phyloP scores from a whole-genome alignment of 2,113 vertebrate genomes.

The Gadus macrocephalus region DNA sequence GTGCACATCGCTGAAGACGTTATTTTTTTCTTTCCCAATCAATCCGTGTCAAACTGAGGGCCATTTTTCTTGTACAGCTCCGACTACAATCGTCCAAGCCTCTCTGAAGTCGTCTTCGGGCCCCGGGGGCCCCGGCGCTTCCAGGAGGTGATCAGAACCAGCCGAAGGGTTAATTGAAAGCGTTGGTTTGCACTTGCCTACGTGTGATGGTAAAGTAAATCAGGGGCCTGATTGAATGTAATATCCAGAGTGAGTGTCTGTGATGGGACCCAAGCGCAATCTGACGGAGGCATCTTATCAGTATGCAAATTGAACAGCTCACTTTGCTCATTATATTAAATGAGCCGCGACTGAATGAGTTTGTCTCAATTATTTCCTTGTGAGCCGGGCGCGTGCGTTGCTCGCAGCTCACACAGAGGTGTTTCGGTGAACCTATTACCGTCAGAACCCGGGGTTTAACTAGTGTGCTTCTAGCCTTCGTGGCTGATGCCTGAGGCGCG shows the following conservation, averaged over 20 bases:
- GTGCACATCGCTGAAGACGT: constrained; percentile 5
- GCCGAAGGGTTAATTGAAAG: constrained; percentile 67
- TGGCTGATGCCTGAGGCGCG: constrained; percentile 28
- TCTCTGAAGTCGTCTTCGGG: too few species aligned
- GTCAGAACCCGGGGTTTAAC: constrained; percentile 22
- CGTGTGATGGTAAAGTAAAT: constrained; percentile 72
- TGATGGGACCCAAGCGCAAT: constrained; percentile 35
- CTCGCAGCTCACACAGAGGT: constrained; percentile 39
- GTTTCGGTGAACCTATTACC: constrained; percentile 42
- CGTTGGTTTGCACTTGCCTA: constrained; percentile 62
- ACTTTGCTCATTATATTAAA: constrained; percentile 66
- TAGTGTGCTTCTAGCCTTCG: constrained; percentile 3
- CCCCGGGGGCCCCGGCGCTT: constrained; percentile 9
- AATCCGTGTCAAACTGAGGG: too few species aligned
- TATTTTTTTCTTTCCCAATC: too few species aligned
- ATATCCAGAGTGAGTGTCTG: constrained; percentile 55
- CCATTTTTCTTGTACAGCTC: too few species aligned
- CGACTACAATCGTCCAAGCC: too few species aligned
- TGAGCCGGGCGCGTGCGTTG: constrained; percentile 31
- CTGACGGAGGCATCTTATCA: constrained; percentile 58
- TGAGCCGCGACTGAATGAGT: constrained; percentile 65
- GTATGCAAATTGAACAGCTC: constrained; percentile 65
- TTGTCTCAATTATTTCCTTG: constrained; percentile 68
- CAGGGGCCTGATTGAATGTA: constrained; percentile 66
- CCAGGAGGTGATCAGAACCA: constrained; percentile 61